Evolutionary conservation across 1,140 invertebrate species (phyloP), one percentile per base, ranked within the genome.

Genomic region (Stenopsyche tienmushanensis): DNA sequence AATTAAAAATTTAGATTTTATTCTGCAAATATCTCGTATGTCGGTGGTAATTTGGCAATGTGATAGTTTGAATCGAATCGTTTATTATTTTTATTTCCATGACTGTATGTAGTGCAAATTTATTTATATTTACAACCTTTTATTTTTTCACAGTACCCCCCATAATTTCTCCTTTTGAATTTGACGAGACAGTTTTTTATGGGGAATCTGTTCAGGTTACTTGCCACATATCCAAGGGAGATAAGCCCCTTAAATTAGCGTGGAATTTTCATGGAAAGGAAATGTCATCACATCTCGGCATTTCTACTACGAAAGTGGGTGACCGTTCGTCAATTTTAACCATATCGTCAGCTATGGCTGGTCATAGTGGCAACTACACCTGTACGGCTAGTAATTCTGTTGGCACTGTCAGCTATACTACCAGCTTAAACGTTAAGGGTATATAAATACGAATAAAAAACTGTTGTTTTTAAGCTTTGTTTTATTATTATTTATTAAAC

Each of bases 361-460:
- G 84, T 72, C 89, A 92, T 78, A 84, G 83, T 41, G 90, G 90
- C 50, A 89, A 90, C 75, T 94, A 93, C 77, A 88, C 90, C 50
- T 93, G 92, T 80, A 83, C 83, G 49, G 90, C 87, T 70, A 83
- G 83, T 53, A 92, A 92, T 77, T 77, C 76, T 21, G 89, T 87
- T 67, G 88, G 88, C 63, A 78, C 77, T 67, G 83, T 83, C 50
- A 86, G 83, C 72, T 85, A 87, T 73, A 85, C 87, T 42, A 81
- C 88, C 29, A 79, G 79, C 71, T 79, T 91, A 72, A 83, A 85
- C 74, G 86, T 91, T 67, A 88, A 90, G 80, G 88, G 88, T 90
- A 78, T 42, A n/a, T n/a, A n/a, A n/a, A n/a, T n/a, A n/a, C n/a
- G n/a, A n/a, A n/a, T n/a, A n/a, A n/a, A n/a, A n/a, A n/a, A n/a